These are phyloP conservation scores for Criorhina ranunculi DNA, from an alignment of 2,888 invertebrate genomes.

Conservation along the genomic window DNA sequence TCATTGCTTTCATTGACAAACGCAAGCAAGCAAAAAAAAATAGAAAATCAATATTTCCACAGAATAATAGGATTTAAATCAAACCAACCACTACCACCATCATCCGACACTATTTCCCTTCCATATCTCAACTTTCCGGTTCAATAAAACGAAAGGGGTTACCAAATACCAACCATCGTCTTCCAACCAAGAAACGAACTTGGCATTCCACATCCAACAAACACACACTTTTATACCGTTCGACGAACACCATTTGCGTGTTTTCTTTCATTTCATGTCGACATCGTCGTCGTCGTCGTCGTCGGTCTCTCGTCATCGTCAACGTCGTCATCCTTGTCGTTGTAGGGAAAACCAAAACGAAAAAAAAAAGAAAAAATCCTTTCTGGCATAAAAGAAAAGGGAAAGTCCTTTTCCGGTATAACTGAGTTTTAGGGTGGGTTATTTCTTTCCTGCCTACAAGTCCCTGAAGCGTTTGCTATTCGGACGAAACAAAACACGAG, in stretches of 20 bases:
- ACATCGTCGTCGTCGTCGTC: neutral
- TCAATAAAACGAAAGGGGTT: slow-evolving; percentile 68
- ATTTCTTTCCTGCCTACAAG: slow-evolving; percentile 11
- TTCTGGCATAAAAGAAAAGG: slow-evolving; percentile 40
- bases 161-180: slow-evolving; percentile 17
- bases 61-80: slow-evolving; percentile 66
- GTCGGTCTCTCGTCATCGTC: neutral
- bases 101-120: slow-evolving; percentile 59
- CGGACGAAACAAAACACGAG: slow-evolving; percentile 53
- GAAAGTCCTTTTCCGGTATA: slow-evolving; percentile 53
- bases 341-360: no score
- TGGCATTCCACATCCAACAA: slow-evolving; percentile 23
- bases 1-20: neutral
- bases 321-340: neutral
- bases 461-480: slow-evolving; percentile 22
- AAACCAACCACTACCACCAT: slow-evolving; percentile 47
- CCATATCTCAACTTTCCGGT: slow-evolving; percentile 63
- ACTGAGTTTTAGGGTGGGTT: slow-evolving; percentile 24
- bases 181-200: slow-evolving; percentile 12
- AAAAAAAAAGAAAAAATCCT: slow-evolving; percentile 34
- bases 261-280: slow-evolving; percentile 14
- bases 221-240: neutral
- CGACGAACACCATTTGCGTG: slow-evolving; percentile 47
- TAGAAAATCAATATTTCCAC: slow-evolving; percentile 59
- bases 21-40: neutral